These are phyloP conservation scores for Eupithecia pulchellata DNA, from an alignment of 2,888 invertebrate species.

Conservation along the genomic window DNA sequence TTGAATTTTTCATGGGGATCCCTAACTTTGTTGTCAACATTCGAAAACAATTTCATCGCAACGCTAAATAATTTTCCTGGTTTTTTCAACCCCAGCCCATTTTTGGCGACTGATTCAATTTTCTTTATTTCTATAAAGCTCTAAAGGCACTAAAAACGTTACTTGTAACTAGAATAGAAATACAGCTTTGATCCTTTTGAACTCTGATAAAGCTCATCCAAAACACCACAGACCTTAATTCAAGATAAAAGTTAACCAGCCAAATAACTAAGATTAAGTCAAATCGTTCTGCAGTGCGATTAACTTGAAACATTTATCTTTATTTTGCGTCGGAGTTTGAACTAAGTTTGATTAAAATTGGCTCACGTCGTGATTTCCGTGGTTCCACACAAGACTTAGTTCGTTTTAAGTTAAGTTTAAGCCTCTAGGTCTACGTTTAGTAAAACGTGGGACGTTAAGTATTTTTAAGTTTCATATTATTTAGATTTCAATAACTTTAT, in stretches of 20 bases:
- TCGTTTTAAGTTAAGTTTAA: neutral
- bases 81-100: too few species aligned
- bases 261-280: slow-evolving; percentile 15
- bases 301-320: slow-evolving; percentile 33
- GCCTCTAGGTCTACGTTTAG: neutral
- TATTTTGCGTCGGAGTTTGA: slow-evolving; percentile 28
- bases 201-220: neutral
- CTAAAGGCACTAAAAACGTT: too few species aligned
- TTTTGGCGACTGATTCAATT: too few species aligned
- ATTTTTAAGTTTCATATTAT: too few species aligned
- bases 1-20: too few species aligned
- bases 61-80: too few species aligned
- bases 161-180: neutral
- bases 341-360: slow-evolving; percentile 43
- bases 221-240: slow-evolving; percentile 7
- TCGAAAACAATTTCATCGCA: too few species aligned
- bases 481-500: too few species aligned
- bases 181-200: neutral
- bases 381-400: slow-evolving; percentile 16
- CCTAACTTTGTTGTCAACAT: too few species aligned
- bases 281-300: slow-evolving; percentile 13
- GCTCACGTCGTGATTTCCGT: slow-evolving; percentile 30
- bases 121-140: too few species aligned
- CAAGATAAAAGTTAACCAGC: slow-evolving; percentile 10
- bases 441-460: neutral